Base-by-base conservation (phyloP, 1,140 invertebrate genomes). In the Paraescarpia echinospica region DNA sequence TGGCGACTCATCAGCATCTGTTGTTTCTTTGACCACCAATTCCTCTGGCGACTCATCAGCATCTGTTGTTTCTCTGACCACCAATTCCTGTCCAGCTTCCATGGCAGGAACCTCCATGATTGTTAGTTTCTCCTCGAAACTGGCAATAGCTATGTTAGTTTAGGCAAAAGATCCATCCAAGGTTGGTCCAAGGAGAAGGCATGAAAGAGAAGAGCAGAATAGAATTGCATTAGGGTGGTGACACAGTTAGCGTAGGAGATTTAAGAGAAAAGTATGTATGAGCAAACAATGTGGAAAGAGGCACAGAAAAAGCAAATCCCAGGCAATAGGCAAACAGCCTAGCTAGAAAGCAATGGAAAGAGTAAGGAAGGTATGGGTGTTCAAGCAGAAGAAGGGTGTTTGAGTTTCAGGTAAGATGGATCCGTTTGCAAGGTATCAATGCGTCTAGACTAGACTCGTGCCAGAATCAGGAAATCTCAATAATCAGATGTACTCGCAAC, bases 131-230 rank as follows among this genome's bases (percentile, higher is more conserved):
- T 90, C 89, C 89, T 34, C 33, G 33, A 34, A 34, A 34, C 89
- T 90, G 33, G 89, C 34, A 34, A 27, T 18, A 34, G 18, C 35
- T 90, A 77, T 77, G 59, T 77, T 77, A 77, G 59, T 77, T 91
- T 91, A 33, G 34, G 91, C 41, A 48, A 48, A 33, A 91, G 48
- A 34, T 48, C 34, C 34, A 91, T 33, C 41, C 41, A 48, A 34
- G 33, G 34, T 48, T 91, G 34, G 91, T 91, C 33, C 91, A 91
- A 91, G 90, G 35, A 90, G 90, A 41, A 90, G 35, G 90, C 90
- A 90, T 90, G 90, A 90, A 90, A 90, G 90, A 90, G 59, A 77
- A 90, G 35, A 90, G 90, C 90, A 90, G 90, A 90, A 90, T 34
- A 34, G 90, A 90, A 90, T 34, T 90, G 35, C 90, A 90, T 90